Percentiles rank a stretch among this genome's conserved stretches.
Conservation (phyloP, 2,113 vertebrate genomes). For the Nerophis lumbriciformis region DNA sequence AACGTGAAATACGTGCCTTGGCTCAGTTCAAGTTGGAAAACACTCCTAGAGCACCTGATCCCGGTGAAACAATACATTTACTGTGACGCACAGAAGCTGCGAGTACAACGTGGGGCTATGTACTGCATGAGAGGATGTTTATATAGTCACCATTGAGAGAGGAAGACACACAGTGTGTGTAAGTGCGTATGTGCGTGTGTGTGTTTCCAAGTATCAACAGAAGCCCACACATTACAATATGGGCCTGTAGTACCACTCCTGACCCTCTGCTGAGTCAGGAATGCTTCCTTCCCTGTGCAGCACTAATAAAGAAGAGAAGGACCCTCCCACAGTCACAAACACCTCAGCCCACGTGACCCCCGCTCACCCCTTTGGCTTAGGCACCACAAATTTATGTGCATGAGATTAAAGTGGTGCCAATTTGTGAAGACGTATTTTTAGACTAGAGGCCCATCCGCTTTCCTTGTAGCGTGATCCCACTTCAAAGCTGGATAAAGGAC, state of each 20-base stretch:
- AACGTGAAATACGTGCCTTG: too few relatives aligned
- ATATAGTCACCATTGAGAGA: slow-evolving; percentile 13
- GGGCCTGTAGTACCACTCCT: neutral
- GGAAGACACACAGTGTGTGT: slow-evolving; percentile 18
- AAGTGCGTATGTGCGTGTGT: neutral
- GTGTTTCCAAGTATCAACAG: neutral
- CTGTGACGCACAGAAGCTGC: slow-evolving; percentile 21
- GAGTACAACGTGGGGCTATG: slow-evolving; percentile 11
- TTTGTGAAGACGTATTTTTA: slow-evolving; percentile 65
- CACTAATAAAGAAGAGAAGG: slow-evolving; percentile 1
- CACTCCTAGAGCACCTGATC: too few relatives aligned
- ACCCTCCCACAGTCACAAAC: neutral
- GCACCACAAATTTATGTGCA: slow-evolving; percentile 14
- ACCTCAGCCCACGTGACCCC: neutral
- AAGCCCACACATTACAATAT: neutral
- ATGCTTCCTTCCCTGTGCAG: neutral
- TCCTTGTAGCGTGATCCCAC: slow-evolving; percentile 62
- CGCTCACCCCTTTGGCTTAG: slow-evolving; percentile 1
- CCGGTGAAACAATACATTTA: slow-evolving; percentile 21
- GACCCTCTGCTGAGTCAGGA: neutral
- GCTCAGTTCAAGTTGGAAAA: too few relatives aligned
- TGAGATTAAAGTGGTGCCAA: slow-evolving; percentile 58
- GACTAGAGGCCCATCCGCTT: slow-evolving; percentile 33
- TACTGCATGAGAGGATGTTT: slow-evolving; percentile 58
- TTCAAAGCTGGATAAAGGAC: slow-evolving; percentile 63